phyloP scores from a whole-genome alignment of 2,888 invertebrate species.

The Sericinus montela region DNA sequence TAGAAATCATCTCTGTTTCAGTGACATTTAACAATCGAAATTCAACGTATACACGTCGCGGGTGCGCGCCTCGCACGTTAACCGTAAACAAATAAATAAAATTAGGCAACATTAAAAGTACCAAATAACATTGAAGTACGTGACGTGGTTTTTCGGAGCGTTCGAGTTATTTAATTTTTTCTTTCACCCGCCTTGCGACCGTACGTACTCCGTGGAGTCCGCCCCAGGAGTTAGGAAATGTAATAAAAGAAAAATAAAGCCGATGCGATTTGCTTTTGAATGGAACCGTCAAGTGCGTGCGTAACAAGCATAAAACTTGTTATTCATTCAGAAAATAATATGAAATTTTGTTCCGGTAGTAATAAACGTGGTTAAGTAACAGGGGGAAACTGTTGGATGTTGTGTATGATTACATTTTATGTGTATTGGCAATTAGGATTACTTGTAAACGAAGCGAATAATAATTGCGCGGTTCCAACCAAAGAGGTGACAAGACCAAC shows the following conservation, averaged over 20 bases:
- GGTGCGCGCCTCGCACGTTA: background rate
- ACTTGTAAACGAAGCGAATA: too few species aligned
- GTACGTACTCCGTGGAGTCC: background rate
- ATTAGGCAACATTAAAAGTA: conserved; percentile 8
- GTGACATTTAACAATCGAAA: too few species aligned
- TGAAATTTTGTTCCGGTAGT: background rate
- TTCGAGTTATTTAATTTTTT: conserved; percentile 16
- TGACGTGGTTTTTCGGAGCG: conserved; percentile 8
- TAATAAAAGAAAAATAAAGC: conserved; percentile 13
- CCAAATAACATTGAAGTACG: conserved; percentile 7
- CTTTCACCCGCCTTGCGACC: background rate
- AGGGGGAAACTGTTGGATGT: background rate
- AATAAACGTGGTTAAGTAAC: background rate
- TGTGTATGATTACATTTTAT: background rate
- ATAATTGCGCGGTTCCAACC: too few species aligned
- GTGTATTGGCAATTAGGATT: conserved; percentile 1
- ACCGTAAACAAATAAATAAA: conserved; percentile 10
- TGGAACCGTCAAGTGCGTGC: conserved; percentile 11
- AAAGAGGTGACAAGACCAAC: too few species aligned
- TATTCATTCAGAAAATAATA: conserved; percentile 8
- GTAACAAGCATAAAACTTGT: conserved; percentile 7
- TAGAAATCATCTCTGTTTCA: too few species aligned
- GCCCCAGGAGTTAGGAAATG: background rate
- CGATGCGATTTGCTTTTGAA: conserved; percentile 12
- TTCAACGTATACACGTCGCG: too few species aligned